Evolutionary conservation across 2,797 vertebrate species (phyloP).

Genomic region (Ateles fusciceps): DNA sequence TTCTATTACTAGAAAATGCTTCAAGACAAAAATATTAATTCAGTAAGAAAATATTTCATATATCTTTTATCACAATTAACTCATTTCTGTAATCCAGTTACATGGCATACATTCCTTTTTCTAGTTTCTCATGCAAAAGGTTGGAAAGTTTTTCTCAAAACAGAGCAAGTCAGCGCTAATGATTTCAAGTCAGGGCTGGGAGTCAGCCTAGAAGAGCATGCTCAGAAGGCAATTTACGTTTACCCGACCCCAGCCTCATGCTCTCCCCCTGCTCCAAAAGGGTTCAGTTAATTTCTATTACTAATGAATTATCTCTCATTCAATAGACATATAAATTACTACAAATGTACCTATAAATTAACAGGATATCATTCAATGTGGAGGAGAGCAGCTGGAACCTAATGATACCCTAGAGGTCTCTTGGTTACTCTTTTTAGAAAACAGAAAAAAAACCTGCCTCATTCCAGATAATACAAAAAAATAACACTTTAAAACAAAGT

Average conservation of each 20-base stretch:
- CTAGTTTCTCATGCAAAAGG: conserved; percentile 43
- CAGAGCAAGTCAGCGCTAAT: conserved; percentile 11
- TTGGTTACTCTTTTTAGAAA: not conserved
- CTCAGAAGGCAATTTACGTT: not conserved
- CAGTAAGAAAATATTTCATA: conserved; percentile 61
- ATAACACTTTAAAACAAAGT: conserved; percentile 42
- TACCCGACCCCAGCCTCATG: not conserved
- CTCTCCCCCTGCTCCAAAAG: not conserved
- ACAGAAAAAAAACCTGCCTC: not conserved
- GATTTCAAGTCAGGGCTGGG: not conserved
- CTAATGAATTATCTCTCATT: not conserved
- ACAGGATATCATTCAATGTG: not conserved
- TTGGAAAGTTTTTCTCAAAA: conserved; percentile 49
- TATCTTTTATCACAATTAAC: conserved; percentile 28
- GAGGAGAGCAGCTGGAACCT: not conserved
- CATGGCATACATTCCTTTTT: conserved; percentile 4
- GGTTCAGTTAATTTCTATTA: not conserved
- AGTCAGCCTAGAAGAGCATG: not conserved
- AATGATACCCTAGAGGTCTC: not conserved
- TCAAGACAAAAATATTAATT: conserved; percentile 58
- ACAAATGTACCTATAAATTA: conserved; percentile 29
- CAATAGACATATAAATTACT: not conserved
- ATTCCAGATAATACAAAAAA: conserved; percentile 48
- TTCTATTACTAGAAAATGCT: conserved; percentile 55
- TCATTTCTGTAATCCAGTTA: conserved; percentile 38